Percentiles rank a stretch among this genome's conserved stretches.
phyloP scores from a whole-genome alignment of 2,797 vertebrate species.

The Enteromius treurensis region DNA sequence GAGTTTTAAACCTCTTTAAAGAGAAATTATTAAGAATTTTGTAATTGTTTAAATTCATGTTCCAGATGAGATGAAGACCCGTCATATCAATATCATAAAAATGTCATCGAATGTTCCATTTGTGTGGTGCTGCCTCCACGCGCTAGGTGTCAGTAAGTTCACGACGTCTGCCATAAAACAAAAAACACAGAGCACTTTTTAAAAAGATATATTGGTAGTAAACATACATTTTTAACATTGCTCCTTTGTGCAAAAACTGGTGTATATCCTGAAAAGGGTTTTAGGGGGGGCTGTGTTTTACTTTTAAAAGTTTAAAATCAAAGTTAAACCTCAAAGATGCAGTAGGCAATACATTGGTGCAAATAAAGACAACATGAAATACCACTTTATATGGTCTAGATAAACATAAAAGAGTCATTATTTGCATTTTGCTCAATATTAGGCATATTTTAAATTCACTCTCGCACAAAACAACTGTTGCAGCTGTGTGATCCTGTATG shows the following conservation, averaged over 20 bases:
- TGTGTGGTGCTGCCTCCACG: neutral
- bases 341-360: neutral
- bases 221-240: neutral
- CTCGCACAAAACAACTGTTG: conserved; percentile 66
- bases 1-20: neutral
- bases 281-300: neutral
- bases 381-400: neutral
- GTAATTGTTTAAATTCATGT: neutral
- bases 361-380: neutral
- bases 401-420: neutral
- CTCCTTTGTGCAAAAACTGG: neutral
- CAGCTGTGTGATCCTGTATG: conserved; percentile 61
- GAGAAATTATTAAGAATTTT: neutral
- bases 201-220: neutral
- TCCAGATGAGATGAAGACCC: neutral
- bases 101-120: neutral
- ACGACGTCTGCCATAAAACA: neutral
- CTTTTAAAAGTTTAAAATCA: neutral
- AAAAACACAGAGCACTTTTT: neutral
- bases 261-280: neutral
- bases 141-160: neutral
- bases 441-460: conserved; percentile 20
- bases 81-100: neutral
- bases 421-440: neutral
- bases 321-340: neutral